Conservation (phyloP, 2,797 vertebrate species). For the Triplophysa bombifrons region DNA sequence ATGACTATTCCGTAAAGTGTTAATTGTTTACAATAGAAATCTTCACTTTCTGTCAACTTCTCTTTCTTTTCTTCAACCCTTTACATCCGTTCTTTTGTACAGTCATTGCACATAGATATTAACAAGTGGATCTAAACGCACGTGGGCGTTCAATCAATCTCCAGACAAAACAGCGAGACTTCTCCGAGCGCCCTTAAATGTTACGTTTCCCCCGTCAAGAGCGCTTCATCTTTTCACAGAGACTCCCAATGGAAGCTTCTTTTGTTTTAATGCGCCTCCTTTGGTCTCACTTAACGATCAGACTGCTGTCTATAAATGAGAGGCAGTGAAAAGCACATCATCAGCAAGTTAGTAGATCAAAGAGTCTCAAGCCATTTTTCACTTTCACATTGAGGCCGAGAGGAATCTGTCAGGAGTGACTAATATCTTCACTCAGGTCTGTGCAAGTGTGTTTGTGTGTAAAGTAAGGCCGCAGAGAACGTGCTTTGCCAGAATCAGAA, state of each 20-base stretch:
- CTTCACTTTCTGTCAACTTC: too few relatives aligned
- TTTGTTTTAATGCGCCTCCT: constrained; percentile 10
- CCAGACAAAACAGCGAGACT: constrained; percentile 17
- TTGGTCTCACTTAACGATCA: constrained; percentile 22
- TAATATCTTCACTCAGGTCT: constrained; percentile 38
- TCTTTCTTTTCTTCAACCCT: not conserved
- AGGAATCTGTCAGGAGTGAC: constrained; percentile 49
- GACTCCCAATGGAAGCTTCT: constrained; percentile 18
- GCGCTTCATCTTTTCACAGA: constrained; percentile 17
- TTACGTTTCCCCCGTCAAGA: constrained; percentile 13
- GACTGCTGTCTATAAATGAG: constrained; percentile 29
- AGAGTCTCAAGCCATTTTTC: constrained; percentile 48
- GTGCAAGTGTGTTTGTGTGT: constrained; percentile 6
- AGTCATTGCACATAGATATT: constrained; percentile 13
- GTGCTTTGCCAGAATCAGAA: constrained; percentile 27
- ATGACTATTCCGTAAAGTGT: not conserved
- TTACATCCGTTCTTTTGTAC: not conserved
- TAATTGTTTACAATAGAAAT: not conserved
- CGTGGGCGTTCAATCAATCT: constrained; percentile 22
- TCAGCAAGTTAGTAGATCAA: constrained; percentile 47
- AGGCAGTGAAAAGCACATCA: constrained; percentile 35
- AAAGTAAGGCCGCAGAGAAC: constrained; percentile 11
- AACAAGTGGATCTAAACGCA: constrained; percentile 6
- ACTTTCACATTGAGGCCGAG: constrained; percentile 24
- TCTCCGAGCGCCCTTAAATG: constrained; percentile 6